phyloP scores from a whole-genome alignment of 2,113 vertebrate species.

The Suncus etruscus region DNA sequence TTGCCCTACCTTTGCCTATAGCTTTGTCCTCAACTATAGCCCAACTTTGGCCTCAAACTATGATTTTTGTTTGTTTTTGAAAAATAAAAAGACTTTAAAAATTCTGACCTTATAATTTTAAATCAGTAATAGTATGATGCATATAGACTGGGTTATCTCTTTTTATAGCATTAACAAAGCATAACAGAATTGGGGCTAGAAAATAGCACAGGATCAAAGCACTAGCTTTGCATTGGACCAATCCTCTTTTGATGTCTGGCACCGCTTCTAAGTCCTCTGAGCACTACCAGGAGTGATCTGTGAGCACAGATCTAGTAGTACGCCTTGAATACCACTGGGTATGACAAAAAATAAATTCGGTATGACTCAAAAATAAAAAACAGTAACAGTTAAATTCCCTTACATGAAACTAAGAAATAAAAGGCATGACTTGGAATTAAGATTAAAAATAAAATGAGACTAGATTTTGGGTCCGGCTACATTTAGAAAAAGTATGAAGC shows the following conservation, averaged over 20 bases:
- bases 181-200: background rate
- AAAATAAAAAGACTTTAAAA: slow-evolving; percentile 5
- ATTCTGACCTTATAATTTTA: background rate
- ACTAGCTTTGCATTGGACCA: too few relatives aligned
- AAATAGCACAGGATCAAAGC: too few relatives aligned
- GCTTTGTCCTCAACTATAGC: too few relatives aligned
- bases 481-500: slow-evolving; percentile 19
- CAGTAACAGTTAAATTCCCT: background rate
- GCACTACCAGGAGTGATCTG: too few relatives aligned
- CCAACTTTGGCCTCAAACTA: too few relatives aligned
- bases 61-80: background rate
- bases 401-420: slow-evolving; percentile 5
- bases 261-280: too few relatives aligned
- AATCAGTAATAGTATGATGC: background rate
- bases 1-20: too few relatives aligned
- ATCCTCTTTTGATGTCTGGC: too few relatives aligned
- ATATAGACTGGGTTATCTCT: background rate
- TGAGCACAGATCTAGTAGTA: too few relatives aligned
- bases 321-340: too few relatives aligned
- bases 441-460: slow-evolving; percentile 62
- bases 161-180: background rate
- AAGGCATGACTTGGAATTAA: background rate
- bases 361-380: too few relatives aligned
- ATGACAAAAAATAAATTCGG: too few relatives aligned
- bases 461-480: background rate